Base-by-base conservation (phyloP, 2,888 invertebrate species). In the Chromoteleia sp. region DNA sequence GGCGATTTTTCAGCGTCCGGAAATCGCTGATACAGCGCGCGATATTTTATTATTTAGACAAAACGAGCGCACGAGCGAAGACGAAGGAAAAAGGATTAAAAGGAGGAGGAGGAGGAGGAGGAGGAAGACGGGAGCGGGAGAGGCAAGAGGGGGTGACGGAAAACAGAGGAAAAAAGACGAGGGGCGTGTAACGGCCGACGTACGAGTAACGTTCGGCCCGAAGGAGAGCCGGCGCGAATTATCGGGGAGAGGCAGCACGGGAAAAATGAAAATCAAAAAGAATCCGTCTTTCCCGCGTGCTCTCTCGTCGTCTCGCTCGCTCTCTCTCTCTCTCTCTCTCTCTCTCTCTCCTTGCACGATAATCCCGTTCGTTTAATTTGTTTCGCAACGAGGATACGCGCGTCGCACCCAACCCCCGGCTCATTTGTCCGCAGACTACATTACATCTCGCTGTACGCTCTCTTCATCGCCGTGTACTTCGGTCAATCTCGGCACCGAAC, bases 291-390 rank as follows among this genome's bases (percentile, higher is more conserved):
- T 54, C 68, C 61, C 80, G 61, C 63, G 68, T n/a, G n/a, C n/a
- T n/a, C n/a, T n/a, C n/a, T n/a, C n/a, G n/a, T n/a, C n/a, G n/a
- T n/a, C n/a, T n/a, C n/a, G n/a, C n/a, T n/a, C n/a, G n/a, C n/a
- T n/a, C n/a, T n/a, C n/a, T n/a, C n/a, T n/a, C n/a, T n/a, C n/a
- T n/a, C n/a, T n/a, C n/a, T n/a, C n/a, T n/a, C n/a, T n/a, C n/a
- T n/a, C n/a, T n/a, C n/a, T n/a, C n/a, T n/a, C 68, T 70, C 84
- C 86, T 85, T 82, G 85, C 84, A 84, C 87, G 86, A 86, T 87
- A 89, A 89, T 89, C 87, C 89, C 85, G 88, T 88, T 87, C 87
- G 85, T 88, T 89, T 89, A 89, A 89, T 89, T 88, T 89, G 87
- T 87, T 86, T 85, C 86, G 77, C 67, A 84, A 85, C 87, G 83